Evolutionary conservation across 2,113 vertebrate species (phyloP), one percentile per base, ranked within the genome.

Genomic region (Microcebus ravelobensis): DNA sequence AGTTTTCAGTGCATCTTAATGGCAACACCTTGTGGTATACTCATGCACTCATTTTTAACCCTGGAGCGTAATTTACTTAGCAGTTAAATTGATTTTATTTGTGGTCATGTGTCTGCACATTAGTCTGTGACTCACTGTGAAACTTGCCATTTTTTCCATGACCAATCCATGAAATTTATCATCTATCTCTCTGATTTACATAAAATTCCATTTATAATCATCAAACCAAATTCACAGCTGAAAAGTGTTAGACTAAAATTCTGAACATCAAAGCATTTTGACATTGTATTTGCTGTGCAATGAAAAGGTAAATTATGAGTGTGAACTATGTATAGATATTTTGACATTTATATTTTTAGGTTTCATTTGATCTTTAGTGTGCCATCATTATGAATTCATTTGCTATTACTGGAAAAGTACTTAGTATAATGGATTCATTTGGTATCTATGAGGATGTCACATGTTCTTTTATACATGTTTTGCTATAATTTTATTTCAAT

Each of bases 351-450:
- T 98, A 96, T 91, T 96, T 94, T 59, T 92, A 97, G 74, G 21
- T 96, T 98, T 98, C 96, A 91, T 98, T 98, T 98, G 91, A 92
- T 98, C 97, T 98, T 97, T 98, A 98, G 90, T 98, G 81, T 97
- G 93, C 88, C 91, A 94, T 98, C 97, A 96, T 97, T 98, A 96
- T 94, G 95, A 98, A 98, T 98, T 98, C 14, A 98, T 98, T 98
- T 98, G 97, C 96, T 98, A 91, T 98, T 98, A 97, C 98, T 98
- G 97, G 97, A 98, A 98, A 98, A 97, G 96, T 97, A 98, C 96
- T 98, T 98, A 98, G 80, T 96, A 86, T 98, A 98, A 98, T 98
- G 97, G 97, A 96, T 98, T 98, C 96, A 97, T 98, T 97, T 98
- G 96, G 92, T 98, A 93, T 96, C 98, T 96, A 97, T 96, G 97